A percentile compares a stretch with the other conserved stretches of the same genome.
Conservation (phyloP, 2,888 invertebrate species). For the Microctonus hyperodae region DNA sequence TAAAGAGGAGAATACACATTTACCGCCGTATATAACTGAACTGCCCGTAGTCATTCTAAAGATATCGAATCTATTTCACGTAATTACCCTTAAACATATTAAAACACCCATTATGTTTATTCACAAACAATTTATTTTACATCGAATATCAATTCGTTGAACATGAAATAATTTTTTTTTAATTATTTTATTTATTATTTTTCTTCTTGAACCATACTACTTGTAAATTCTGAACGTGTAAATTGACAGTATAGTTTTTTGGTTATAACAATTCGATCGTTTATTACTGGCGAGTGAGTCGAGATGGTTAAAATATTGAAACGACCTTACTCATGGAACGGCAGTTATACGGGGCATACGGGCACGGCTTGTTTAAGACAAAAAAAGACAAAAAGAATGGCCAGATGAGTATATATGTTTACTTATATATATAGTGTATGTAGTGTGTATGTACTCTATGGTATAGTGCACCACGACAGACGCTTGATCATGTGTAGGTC, state of each 20-base stretch:
- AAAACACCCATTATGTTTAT: slow-evolving; percentile 5
- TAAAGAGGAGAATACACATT: slow-evolving; percentile 16
- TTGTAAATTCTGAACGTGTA: not conserved
- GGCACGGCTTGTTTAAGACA: not conserved
- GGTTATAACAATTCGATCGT: slow-evolving; percentile 4
- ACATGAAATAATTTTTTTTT: not conserved
- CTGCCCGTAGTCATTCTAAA: slow-evolving; percentile 39
- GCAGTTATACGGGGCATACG: not conserved
- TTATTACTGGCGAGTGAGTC: not conserved
- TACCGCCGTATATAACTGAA: slow-evolving; percentile 32
- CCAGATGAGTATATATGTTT: not conserved
- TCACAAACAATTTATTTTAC: not conserved
- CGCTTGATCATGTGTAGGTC: slow-evolving; percentile 47
- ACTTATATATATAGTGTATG: not conserved
- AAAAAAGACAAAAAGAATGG: not conserved
- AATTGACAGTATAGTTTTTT: slow-evolving; percentile 14
- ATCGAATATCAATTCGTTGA: not conserved
- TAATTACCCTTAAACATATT: slow-evolving; percentile 43
- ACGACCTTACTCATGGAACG: slow-evolving; percentile 17
- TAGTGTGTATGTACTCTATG: slow-evolving; percentile 12
- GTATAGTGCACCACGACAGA: slow-evolving; percentile 28
- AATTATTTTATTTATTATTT: not conserved
- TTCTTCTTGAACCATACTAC: not conserved
- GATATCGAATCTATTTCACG: slow-evolving; percentile 50
- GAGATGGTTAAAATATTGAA: slow-evolving; percentile 4